Base-by-base conservation (phyloP, 2,888 invertebrate genomes). In the Heliconius aoede region DNA sequence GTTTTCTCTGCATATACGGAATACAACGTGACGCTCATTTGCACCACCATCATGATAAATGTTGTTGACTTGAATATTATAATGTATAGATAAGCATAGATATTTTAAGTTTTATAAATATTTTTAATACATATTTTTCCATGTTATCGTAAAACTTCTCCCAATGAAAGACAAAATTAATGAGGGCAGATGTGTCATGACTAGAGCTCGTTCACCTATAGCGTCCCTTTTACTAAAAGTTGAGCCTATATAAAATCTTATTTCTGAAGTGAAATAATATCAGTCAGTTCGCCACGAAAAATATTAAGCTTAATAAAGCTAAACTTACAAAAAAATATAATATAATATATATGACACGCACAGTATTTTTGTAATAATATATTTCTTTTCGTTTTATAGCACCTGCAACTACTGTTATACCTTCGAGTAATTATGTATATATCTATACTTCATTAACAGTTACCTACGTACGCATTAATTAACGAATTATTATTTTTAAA, bases 151-250 rank as follows among this genome's bases (percentile, higher is more conserved):
- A 40, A 65, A 65, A 40, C 11, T 13, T 85, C 83, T 84, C 82
- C 82, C 81, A 78, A 87, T 83, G 87, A 88, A 87, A 83, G 82
- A 79, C 82, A 82, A 84, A 85, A 86, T 85, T 86, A 84, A 86
- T 85, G 84, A 82, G 81, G 75, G 55, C 68, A 78, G 78, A 55
- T 58, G 46, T 62, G 71, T 72, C 71, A 46, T 32, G 18, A 21
- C 46, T 58, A 64, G 72, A 64, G 72, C 72, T 68, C 78, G 78
- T 77, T 75, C 76, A 67, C 71, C 75, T 72, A 74, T 74, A n/a
- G 30, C 75, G 76, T 80, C 77, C 79, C 75, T 80, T 81, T 80
- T 76, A 79, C 77, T 73, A 74, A 76, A 76, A 55, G 24, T 24
- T 68, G 60, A 69, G 68, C 60, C 32, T 30, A 68, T 24, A 68